Base-by-base conservation (phyloP, 2,797 vertebrate species). In the Neosilurus mollespiculum region DNA sequence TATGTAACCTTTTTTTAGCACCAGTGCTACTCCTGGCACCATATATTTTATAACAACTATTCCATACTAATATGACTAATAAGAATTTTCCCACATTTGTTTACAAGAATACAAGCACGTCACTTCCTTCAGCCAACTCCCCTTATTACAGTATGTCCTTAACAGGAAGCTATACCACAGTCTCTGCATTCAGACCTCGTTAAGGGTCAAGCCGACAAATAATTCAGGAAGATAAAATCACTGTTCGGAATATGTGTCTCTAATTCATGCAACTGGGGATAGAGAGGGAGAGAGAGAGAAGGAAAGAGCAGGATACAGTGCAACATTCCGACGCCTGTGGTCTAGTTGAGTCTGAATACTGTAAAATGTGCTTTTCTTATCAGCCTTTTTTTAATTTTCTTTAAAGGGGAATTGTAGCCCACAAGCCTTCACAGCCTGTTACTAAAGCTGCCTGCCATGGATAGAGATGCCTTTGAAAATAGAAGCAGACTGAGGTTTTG, bases 321-420 rank as follows among this genome's bases (percentile, higher is more conserved):
- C 51, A 15, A 56, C 43, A 61, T 78, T 64, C 30, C 89, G 22
- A 88, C 78, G 90, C 90, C 91, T 93, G 92, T 93, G 91, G 90
- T 91, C 91, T 70, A 78, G 79, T 85, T 18, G 30, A 79, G 80
- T 71, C 78, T 84, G 78, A 85, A 83, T 84, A 77, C 83, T 61
- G 85, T 84, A 75, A 53, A 77, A 62, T 88, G 59, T 76, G 20
- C 6, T 61, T 12, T 83, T 80, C 90, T 92, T 92, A 93, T 93
- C 93, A 90, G 88, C 87, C 89, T 92, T 93, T 88, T 87, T 80
- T 76, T 81, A 43, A 43, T 43, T 43, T 43, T 37, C 85, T 90
- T 80, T 87, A 71, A 86, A 78, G 82, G 79, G 83, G 85, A 83
- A 83, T 79, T 78, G 65, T 76, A 71, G 37, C 76, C 34, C 34